Evolutionary conservation across 64 coral and sea anemone genomes (phyloP), one percentile per base, ranked within the genome.

Genomic region (Stichodactyla mertensii): DNA sequence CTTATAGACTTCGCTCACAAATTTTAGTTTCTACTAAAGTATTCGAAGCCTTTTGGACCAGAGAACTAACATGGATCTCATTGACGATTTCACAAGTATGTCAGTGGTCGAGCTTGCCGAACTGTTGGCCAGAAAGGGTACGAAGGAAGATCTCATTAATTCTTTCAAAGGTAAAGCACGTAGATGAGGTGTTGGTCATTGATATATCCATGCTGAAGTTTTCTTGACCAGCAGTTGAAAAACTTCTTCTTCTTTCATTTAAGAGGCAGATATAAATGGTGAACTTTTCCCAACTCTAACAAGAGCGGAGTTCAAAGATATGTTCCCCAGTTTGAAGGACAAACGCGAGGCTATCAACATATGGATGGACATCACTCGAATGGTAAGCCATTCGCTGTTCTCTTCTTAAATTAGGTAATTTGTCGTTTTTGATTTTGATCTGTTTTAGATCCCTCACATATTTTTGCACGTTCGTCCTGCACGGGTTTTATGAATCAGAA

Each of bases 211-310:
- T 22, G 67, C 24, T 71, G 7, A 18, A 71, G 3, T 5, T 71
- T 71, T 71, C 9, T 71, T 19, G 56, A 0, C 0, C 31, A 57
- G 1, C 7, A 57, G 7, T 57, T 10, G 4, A 57, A 57, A 14
- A 57, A n/a, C n/a, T n/a, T n/a, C 56, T 4, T 10, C 0, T 57
- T 1, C 8, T 57, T 57, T 57, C 56, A 9, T 51, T 71, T 27
- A 70, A 86, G 85, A 7, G n/a, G 85, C 85, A 66, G 85, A 71
- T 15, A 67, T 86, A 13, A 59, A 86, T 52, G 85, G 85, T 13
- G 60, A 86, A 52, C 15, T 86, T 8, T 86, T 69, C 70, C 24
- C 22, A 22, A 69, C 85, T 13, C 15, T 86, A 59, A 86, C 85
- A 86, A 66, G 61, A 69, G 58, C 60, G 24, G 85, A 86, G 19